These are phyloP conservation scores for Luperina nickerlii DNA, from an alignment of 2,888 invertebrate species.

Conservation along the genomic window DNA sequence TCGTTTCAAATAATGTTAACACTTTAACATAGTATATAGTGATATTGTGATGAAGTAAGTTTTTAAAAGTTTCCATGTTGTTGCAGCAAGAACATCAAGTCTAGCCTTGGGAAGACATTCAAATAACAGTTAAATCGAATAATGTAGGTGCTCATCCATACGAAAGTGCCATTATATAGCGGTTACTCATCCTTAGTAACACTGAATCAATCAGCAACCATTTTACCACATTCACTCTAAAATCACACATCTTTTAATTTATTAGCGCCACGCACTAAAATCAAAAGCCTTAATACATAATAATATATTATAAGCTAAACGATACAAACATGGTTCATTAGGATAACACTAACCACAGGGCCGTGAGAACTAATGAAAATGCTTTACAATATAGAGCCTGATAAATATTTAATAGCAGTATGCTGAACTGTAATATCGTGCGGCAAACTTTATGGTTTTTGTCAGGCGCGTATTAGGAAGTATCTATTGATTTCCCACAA, in stretches of 20 bases:
- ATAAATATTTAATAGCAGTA: slow-evolving; percentile 56
- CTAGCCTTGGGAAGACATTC: neutral
- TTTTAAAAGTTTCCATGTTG: neutral
- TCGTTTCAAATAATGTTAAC: too few relatives aligned
- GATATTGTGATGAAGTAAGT: neutral
- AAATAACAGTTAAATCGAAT: neutral
- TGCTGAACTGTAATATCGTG: slow-evolving; percentile 17
- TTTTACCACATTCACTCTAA: neutral
- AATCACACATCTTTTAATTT: slow-evolving; percentile 18
- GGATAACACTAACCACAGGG: slow-evolving; percentile 11
- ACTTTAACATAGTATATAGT: too few relatives aligned
- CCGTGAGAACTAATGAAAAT: slow-evolving; percentile 34
- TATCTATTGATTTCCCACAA: neutral
- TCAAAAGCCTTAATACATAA: slow-evolving; percentile 41
- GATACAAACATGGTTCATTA: slow-evolving; percentile 27
- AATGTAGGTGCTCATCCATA: neutral
- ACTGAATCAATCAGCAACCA: neutral
- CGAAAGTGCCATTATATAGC: neutral
- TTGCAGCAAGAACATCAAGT: neutral
- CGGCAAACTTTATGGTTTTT: slow-evolving; percentile 2
- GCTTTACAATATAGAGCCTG: slow-evolving; percentile 23
- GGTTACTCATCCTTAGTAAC: neutral
- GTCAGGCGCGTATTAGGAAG: slow-evolving; percentile 35
- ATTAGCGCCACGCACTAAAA: slow-evolving; percentile 24
- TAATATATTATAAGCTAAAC: slow-evolving; percentile 39